A percentile compares a stretch with the other conserved stretches of the same genome.
Conservation (phyloP, 2,113 vertebrate species). For the Brachionichthys hirsutus region DNA sequence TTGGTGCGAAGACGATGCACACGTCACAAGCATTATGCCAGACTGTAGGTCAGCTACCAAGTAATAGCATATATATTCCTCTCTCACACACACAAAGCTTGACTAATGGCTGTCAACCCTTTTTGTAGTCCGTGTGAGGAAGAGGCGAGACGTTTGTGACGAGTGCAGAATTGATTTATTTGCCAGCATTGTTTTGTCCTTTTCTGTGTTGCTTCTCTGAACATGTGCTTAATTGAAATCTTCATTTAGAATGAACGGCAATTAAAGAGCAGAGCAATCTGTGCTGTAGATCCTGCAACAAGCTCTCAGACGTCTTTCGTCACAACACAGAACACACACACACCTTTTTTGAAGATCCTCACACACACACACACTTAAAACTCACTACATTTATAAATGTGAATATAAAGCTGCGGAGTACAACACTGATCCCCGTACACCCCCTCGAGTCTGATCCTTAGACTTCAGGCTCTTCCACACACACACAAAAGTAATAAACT, state of each 20-base stretch:
- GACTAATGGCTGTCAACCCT: slow-evolving; percentile 48
- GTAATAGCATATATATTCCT: slow-evolving; percentile 30
- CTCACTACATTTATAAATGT: slow-evolving; percentile 22
- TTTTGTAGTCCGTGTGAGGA: slow-evolving; percentile 22
- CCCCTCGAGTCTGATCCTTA: slow-evolving; percentile 27
- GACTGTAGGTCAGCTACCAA: slow-evolving; percentile 54
- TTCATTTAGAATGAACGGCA: slow-evolving; percentile 46
- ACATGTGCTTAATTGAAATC: slow-evolving; percentile 53
- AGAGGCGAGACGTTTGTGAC: slow-evolving; percentile 21
- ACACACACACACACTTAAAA: slow-evolving; percentile 7
- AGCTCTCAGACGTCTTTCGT: neutral
- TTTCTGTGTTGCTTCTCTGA: slow-evolving; percentile 43
- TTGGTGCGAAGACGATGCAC: slow-evolving; percentile 13
- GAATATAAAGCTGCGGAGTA: slow-evolving; percentile 34
- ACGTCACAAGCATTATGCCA: slow-evolving; percentile 18
- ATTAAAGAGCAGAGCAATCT: slow-evolving; percentile 45
- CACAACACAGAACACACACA: no score
- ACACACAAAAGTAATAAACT: neutral
- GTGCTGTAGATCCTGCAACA: neutral
- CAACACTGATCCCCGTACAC: slow-evolving; percentile 32
- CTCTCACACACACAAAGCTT: slow-evolving; percentile 37
- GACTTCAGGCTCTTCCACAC: slow-evolving; percentile 64
- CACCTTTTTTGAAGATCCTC: slow-evolving; percentile 12
- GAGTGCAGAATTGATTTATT: slow-evolving; percentile 18
- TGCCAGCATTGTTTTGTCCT: slow-evolving; percentile 29